These are phyloP conservation scores for Sceloporus tristichus DNA, from an alignment of 2,113 vertebrate species.

Conservation along the genomic window DNA sequence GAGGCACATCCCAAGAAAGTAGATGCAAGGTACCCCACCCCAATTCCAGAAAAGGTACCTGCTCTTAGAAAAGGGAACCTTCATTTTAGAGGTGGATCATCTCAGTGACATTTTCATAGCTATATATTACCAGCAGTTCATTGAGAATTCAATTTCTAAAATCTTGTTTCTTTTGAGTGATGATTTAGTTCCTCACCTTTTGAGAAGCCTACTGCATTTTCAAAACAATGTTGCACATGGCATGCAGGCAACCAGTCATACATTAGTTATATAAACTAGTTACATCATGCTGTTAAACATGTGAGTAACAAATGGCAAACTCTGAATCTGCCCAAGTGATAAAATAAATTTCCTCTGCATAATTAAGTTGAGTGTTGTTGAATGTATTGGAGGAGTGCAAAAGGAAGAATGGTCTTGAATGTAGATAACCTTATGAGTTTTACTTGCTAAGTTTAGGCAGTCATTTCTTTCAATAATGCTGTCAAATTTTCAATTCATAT, in stretches of 20 bases:
- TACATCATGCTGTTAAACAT: constrained; percentile 31
- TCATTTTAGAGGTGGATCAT: not conserved
- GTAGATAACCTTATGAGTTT: constrained; percentile 3
- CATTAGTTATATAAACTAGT: constrained; percentile 36
- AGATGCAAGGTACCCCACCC: not conserved
- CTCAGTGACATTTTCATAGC: not conserved
- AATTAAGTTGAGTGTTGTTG: not conserved
- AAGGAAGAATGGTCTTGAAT: not conserved
- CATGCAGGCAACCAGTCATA: constrained; percentile 13
- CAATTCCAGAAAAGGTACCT: not conserved
- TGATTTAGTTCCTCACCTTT: constrained; percentile 18
- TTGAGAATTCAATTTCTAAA: not conserved
- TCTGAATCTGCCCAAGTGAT: constrained; percentile 9
- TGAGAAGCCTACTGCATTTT: constrained; percentile 3
- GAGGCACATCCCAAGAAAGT: not conserved
- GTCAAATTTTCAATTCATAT: constrained; percentile 4
- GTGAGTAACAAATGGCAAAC: constrained; percentile 28
- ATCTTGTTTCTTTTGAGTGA: not conserved
- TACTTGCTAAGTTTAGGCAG: not conserved
- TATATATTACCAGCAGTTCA: not conserved
- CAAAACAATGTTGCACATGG: constrained; percentile 15
- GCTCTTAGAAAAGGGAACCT: not conserved
- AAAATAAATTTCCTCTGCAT: constrained; percentile 15
- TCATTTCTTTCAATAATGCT: not conserved
- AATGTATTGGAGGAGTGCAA: not conserved